Conservation (phyloP, 30 jellyfish, hydroid and myxozoan genomes). For the Rhopilema esculentum region DNA sequence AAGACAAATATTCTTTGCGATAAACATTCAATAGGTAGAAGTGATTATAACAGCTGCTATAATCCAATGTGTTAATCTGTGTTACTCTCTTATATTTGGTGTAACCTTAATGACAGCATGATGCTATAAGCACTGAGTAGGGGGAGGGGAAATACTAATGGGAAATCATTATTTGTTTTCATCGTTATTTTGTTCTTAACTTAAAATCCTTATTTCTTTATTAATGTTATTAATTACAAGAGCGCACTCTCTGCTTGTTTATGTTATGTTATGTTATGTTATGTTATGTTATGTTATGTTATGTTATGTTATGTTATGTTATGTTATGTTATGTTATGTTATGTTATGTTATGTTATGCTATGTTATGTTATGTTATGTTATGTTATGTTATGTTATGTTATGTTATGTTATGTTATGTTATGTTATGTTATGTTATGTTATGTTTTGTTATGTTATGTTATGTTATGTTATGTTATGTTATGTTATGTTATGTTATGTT, state of each 20-base stretch:
- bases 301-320: background rate
- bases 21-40: background rate
- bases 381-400: constrained; percentile 2
- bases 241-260: background rate
- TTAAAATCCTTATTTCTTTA: no score
- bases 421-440: background rate
- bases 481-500: constrained; percentile 14
- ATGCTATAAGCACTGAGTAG: no score
- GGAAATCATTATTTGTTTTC: no score
- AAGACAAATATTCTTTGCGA: no score
- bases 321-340: background rate
- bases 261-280: background rate
- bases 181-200: no score
- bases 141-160: no score
- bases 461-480: constrained; percentile 5
- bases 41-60: background rate
- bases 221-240: no score
- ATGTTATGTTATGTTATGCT: background rate
- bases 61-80: background rate
- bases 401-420: constrained; percentile 2
- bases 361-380: background rate
- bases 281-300: background rate
- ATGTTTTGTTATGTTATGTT: constrained; percentile 4
- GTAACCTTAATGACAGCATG: no score
- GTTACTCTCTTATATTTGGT: no score